Base-by-base conservation (phyloP, 1,140 invertebrate species). In the Lethrus apterus region DNA sequence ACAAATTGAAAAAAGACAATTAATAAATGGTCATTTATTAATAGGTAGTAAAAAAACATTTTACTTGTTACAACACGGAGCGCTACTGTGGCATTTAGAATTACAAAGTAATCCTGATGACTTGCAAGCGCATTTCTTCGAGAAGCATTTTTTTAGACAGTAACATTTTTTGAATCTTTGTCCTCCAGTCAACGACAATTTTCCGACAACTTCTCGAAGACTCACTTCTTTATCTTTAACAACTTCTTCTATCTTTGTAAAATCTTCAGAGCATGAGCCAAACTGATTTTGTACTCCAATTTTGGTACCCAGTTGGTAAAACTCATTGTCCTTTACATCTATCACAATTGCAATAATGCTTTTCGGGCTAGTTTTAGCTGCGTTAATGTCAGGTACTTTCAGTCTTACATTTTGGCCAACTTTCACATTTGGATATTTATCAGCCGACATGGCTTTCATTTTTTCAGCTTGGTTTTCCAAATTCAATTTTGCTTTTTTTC, bases 361-460 rank as follows among this genome's bases (percentile, higher is more conserved):
- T 46, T 30, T 24, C n/a, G 15, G 35, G 24, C 38, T 21, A 38
- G 33, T 40, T 30, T 31, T 36, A 46, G 4, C 44, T 29, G 33
- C 29, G 35, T 46, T 34, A 10, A 46, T 31, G 14, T 46, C 44
- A 46, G 44, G 23, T 15, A 46, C 35, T 38, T 46, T 29, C 11
- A 38, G 11, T 30, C 44, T 36, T 38, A 38, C 44, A 48, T 41
- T 48, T 31, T 48, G 26, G 20, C 46, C 46, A 31, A 48, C 30
- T 26, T 42, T 24, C 30, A 4, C 15, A 32, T 19, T 44, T 44
- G 29, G 26, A 20, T 42, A 42, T 42, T 42, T 42, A 14, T 42
- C 23, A 24, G 38, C 38, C 15, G 38, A 26, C 38, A 15, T 42
- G 19, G 38, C 38, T 42, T 42, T 42, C 38, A 42, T 42, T 38